A percentile compares a stretch with the other conserved stretches of the same genome.
These are phyloP conservation scores for Drosophila demipolita DNA, from an alignment of 2,888 invertebrate species.

Conservation along the genomic window DNA sequence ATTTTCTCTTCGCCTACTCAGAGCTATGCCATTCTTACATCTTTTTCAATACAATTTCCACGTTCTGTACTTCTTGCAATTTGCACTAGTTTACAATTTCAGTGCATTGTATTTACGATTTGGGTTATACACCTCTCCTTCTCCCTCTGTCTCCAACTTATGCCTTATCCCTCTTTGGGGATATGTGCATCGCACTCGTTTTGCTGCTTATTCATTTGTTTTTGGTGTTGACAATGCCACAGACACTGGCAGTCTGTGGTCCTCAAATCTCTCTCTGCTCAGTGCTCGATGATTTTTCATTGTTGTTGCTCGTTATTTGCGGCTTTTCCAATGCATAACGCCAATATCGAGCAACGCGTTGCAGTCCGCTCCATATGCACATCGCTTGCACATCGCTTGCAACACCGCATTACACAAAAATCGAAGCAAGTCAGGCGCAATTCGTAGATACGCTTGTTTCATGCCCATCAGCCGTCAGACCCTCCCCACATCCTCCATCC, in stretches of 20 bases:
- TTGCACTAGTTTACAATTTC: slow-evolving; percentile 57
- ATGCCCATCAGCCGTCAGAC: slow-evolving; percentile 43
- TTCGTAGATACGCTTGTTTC: slow-evolving; percentile 65
- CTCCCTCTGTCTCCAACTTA: neutral
- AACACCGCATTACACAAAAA: slow-evolving; percentile 42
- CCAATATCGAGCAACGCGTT: slow-evolving; percentile 55
- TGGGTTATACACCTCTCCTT: slow-evolving; percentile 11
- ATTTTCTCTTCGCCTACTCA: neutral
- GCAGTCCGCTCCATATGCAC: neutral
- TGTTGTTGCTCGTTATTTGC: slow-evolving; percentile 61
- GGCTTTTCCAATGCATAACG: slow-evolving; percentile 67
- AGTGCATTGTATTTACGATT: slow-evolving; percentile 72
- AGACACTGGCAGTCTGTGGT: slow-evolving; percentile 22
- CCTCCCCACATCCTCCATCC: neutral
- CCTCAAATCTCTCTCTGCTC: slow-evolving; percentile 19
- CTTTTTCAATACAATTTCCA: slow-evolving; percentile 20
- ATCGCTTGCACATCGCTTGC: neutral
- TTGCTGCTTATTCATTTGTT: slow-evolving; percentile 32
- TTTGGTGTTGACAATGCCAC: slow-evolving; percentile 60
- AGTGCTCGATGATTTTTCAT: slow-evolving; percentile 44
- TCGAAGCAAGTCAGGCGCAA: slow-evolving; percentile 73
- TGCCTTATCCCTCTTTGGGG: neutral
- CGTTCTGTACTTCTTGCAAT: slow-evolving; percentile 47
- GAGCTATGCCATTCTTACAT: neutral
- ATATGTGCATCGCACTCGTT: slow-evolving; percentile 11